Base-by-base conservation (phyloP, 2,797 vertebrate species). In the Catostomus latipinnis region DNA sequence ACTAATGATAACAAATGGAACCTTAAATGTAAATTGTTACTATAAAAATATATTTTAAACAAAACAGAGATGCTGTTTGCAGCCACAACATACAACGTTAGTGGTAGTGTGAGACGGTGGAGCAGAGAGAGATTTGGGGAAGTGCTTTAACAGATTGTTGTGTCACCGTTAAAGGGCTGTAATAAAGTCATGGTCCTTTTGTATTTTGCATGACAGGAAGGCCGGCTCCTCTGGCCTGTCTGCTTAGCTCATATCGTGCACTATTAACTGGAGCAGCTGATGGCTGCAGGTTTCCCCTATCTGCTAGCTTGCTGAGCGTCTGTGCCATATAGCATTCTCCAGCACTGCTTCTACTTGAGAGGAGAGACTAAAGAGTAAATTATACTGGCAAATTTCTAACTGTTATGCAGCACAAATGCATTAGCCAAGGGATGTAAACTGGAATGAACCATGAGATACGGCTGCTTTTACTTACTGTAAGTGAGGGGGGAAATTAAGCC, bases 191-290 rank as follows among this genome's bases (percentile, higher is more conserved):
- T 94, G 94, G 93, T 92, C 93, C 94, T 94, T 92, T 93, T 96
- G 95, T 95, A 95, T 96, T 96, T 96, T 96, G 91, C 95, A 96
- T 95, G 96, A 95, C 96, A 92, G 91, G 88, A 77, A 94, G 96
- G 94, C 92, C 92, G 92, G 93, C 91, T 94, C 94, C 96, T 96
- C 90, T 95, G 93, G 95, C 95, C 93, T 98, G 97, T 98, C 97
- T 96, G 92, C 93, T 96, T 91, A 82, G 78, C 91, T 97, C 95
- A 96, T 94, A 89, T 98, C 96, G 97, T 82, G 93, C 91, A 85
- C 89, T 90, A 88, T 93, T 96, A 95, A 96, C 94, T 95, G 94
- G 95, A 96, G 95, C 95, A 94, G 92, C 94, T 95, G 93, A 93
- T 90, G 91, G 89, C 93, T 94, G 93, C 94, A 94, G 95, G 93